phyloP scores from a whole-genome alignment of 2,888 invertebrate genomes.

The Leucophenga montana region DNA sequence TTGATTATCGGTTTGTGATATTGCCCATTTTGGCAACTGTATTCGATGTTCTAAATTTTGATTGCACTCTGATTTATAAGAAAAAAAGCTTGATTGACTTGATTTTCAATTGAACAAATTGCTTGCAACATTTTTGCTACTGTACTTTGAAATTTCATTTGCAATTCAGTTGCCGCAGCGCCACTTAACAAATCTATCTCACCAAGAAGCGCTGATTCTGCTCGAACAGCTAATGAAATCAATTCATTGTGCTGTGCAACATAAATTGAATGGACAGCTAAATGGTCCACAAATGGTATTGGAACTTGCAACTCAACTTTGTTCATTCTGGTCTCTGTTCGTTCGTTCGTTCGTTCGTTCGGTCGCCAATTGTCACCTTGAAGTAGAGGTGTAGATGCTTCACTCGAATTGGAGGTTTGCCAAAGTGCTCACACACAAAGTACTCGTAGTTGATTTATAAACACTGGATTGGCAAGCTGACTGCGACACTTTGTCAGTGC shows the following conservation, averaged over 20 bases:
- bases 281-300: background rate
- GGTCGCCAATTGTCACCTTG: background rate
- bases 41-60: background rate
- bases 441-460: conserved; percentile 8
- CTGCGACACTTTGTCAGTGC: conserved; percentile 5
- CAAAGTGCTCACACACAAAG: background rate
- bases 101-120: conserved; percentile 5
- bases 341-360: background rate
- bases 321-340: background rate
- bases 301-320: background rate
- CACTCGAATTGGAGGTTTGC: background rate
- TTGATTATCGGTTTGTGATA: too few relatives aligned
- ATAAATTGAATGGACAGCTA: conserved; percentile 19
- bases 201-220: background rate
- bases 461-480: background rate
- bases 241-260: conserved; percentile 13
- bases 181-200: background rate
- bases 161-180: background rate
- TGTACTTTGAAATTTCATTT: background rate
- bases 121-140: background rate
- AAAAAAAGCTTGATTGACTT: background rate
- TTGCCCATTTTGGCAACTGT: background rate
- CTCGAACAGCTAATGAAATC: conserved; percentile 11
- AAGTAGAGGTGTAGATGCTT: background rate
- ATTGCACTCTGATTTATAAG: background rate